Base-by-base conservation (phyloP, 2,113 vertebrate genomes). In the Pogonocichla stellata region DNA sequence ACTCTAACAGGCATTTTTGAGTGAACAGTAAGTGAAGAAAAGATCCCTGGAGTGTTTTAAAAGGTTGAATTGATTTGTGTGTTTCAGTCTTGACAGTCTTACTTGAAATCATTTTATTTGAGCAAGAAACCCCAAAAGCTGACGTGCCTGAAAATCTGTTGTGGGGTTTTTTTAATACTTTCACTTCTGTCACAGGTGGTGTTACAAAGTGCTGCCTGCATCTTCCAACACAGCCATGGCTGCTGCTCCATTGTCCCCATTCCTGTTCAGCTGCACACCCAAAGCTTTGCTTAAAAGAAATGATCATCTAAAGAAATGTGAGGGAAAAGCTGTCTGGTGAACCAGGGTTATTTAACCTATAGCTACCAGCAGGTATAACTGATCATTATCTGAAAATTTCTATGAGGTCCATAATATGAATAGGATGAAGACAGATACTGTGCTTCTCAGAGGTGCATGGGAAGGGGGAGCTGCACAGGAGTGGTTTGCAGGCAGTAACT, bases 1-100 rank as follows among this genome's bases (percentile, higher is more conserved):
- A 61, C 66, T 89, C 38, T 75, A 58, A 87, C 42, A 74, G 38
- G 33, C 25, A 10, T 61, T 89, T 97, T 92, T 92, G 58, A 75
- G 51, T 56, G 78, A 96, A 75, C 60, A 95, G 64, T 53, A 67
- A 95, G 84, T 60, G 60, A 93, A 74, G 94, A 92, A 91, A 96
- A 83, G 61, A 94, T 90, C 75, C 50, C 79, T 83, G 75, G 82
- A 96, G 65, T 80, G 43, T 84, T 96, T 97, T 95, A 50, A 93
- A 84, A 40, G 54, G 42, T 53, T 88, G 86, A 96, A 95, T 97
- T 92, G 80, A 82, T 96, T 88, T 91, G 80, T 94, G 34, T 89
- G 31, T 96, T 94, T 95, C 69, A 38, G 29, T 90, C 48, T 65
- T 92, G 86, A 93, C 69, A 58, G 45, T 80, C 10, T 93, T n/a